Base-by-base conservation (phyloP, 2,888 invertebrate genomes). In the Neria commutata region DNA sequence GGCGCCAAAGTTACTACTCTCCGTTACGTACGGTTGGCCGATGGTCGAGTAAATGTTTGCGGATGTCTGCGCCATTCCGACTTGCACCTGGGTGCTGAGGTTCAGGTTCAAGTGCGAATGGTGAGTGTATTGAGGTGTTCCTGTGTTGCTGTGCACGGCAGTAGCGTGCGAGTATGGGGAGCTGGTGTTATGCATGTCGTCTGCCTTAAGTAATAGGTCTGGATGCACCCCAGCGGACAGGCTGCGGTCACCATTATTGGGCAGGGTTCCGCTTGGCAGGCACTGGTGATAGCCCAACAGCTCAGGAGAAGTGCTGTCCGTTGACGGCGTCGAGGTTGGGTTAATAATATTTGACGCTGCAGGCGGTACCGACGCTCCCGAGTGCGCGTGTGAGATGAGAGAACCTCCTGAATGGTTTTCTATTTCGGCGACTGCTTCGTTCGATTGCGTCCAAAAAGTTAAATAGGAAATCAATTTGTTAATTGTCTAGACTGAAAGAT, bases 1-100 rank as follows among this genome's bases (percentile, higher is more conserved):
- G 47, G 82, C 78, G 1, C 83, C 82, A 60, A 80, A 83, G 63
- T 80, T 80, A 51, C 80, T 80, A 50, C 71, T 77, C 42, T 82
- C 82, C 4, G 69, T 66, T n/a, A 69, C 70, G 64, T 83, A 82
- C 1, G 80, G 74, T 57, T 82, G 82, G 1, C 76, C 77, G 46
- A 81, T 77, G 58, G 71, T 65, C 0, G 81, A 73, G 56, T 79
- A 79, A 19, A 79, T 74, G 49, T 76, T 81, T 57, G 76, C 21
- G 24, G 24, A n/a, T 24, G 51, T 25, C 24, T 40, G 48, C 3
- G 65, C 45, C 4, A 60, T 34, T 52, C 61, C 59, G 29, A 62
- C 61, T 14, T 54, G 19, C 19, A 60, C 54, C 52, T 52, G 57
- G 1, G 60, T 46, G 26, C 60, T 65, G 48, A 67, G 65, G 63